Evolutionary conservation across 2,113 vertebrate species (phyloP), one percentile per base, ranked within the genome.

Genomic region (Hucho hucho): DNA sequence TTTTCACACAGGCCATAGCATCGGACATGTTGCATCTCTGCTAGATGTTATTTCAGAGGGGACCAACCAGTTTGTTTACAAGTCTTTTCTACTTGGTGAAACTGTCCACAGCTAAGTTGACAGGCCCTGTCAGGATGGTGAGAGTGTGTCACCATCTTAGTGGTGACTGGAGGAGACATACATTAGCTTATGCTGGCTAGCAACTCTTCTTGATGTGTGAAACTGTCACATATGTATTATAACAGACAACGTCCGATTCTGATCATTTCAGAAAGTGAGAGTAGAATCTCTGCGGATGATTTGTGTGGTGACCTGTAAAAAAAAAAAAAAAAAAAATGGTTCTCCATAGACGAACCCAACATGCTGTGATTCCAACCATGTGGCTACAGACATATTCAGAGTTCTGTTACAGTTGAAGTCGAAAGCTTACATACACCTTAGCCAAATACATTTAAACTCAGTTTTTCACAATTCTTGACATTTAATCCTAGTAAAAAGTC

Each of bases 21-120:
- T 73, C 86, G 78, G 78, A 86, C 86, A 73, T 89, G 86, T 79
- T 88, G 86, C 75, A 25, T 78, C 82, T 74, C 79, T 82, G 90
- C 87, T 87, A 89, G 89, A 84, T 89, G 87, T 83, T 83, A 74
- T 82, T 81, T 78, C 75, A 73, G 80, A 74, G 74, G 75, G 24
- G 70, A 83, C 75, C 24, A 67, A 83, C 77, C 85, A 86, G 88
- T 91, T 91, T 92, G 89, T 87, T 86, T 83, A 92, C 91, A 89
- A 84, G 86, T 81, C 84, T 88, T 79, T 67, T 74, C 75, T 26
- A 84, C 83, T 81, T 12, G 20, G 87, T 86, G 88, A 80, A 86
- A 89, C 79, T 59, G 83, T 87, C 85, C 83, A 78, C 87, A 79
- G 84, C 81, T 79, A 74, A 26, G 78, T 84, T 63, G 78, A 84